Conservation (phyloP, 2,113 vertebrate species). For the Larimichthys crocea region DNA sequence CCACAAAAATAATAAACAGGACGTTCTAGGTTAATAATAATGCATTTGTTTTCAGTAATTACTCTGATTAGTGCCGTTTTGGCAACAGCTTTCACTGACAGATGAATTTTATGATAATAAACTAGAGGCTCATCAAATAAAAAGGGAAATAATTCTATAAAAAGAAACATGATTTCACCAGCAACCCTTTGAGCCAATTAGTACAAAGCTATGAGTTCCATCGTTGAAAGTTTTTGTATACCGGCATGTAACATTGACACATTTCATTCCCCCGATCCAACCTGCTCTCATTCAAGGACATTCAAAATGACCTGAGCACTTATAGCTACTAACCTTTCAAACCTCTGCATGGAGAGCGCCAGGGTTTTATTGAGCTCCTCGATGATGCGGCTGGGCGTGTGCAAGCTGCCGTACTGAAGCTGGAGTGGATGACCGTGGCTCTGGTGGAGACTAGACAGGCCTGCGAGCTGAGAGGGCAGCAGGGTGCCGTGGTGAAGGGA, state of each 20-base stretch:
- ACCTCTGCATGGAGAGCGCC: slow-evolving; percentile 96
- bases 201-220: neutral
- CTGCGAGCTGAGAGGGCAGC: slow-evolving; percentile 88
- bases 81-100: slow-evolving; percentile 1
- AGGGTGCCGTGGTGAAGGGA: slow-evolving; percentile 87
- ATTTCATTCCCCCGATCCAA: neutral
- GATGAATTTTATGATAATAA: neutral
- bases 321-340: slow-evolving; percentile 90
- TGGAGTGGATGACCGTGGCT: slow-evolving; percentile 89
- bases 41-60: neutral
- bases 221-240: neutral
- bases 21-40: neutral
- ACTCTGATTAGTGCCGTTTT: slow-evolving; percentile 4
- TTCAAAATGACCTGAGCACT: slow-evolving; percentile 26
- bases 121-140: neutral
- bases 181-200: neutral
- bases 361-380: slow-evolving; percentile 97
- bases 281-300: slow-evolving; percentile 34
- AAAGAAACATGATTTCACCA: neutral
- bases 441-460: slow-evolving; percentile 70
- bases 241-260: neutral
- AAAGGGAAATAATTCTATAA: neutral
- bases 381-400: slow-evolving; percentile 93
- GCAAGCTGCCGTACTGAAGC: slow-evolving; percentile 93
- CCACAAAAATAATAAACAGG: slow-evolving; percentile 29